Base-by-base conservation (phyloP, 2,797 vertebrate genomes). In the Fringilla coelebs region DNA sequence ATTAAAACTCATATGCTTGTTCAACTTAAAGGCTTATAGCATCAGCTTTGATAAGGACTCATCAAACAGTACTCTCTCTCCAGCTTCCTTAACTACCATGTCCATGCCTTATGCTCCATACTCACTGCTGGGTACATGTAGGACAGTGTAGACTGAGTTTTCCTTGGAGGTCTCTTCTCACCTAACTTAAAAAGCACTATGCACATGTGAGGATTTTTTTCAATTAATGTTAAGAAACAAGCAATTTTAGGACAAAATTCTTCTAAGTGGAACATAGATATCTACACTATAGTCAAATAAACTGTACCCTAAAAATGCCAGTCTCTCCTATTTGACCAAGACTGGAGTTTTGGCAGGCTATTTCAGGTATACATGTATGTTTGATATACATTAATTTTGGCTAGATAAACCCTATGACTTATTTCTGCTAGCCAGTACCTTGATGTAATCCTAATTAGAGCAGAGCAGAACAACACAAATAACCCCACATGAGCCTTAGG, bases 401-500 rank as follows among this genome's bases (percentile, higher is more conserved):
- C n/a, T 46, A 72, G 31, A 75, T 22, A 68, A 86, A 78, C 8
- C 15, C 32, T 28, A 6, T 49, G 19, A 80, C 28, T 76, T 41
- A 71, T 24, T 9, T 45, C 49, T 67, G 7, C 54, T 55, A 54
- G 17, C 3, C 40, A 58, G 17, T 16, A 31, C 29, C 34, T 46
- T 48, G 18, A 46, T n/a, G 4, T n/a, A 83, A 80, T n/a, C 7
- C 31, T 62, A 24, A 43, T 22, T 3, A 86, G 36, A 84, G 62
- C 10, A 65, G 18, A 79, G 21, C 7, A 80, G 66, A 54, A 31
- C 25, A 78, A 76, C 14, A 75, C 14, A 52, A 67, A 26, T 21
- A 1, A 36, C 10, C 21, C 40, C n/a, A 54, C 17, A 48, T 0
- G 0, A 74, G 11, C 31, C 20, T 45, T 41, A 20, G 3, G 2